These are phyloP conservation scores for Lepas anatifera DNA, from an alignment of 2,888 invertebrate species.

Conservation along the genomic window DNA sequence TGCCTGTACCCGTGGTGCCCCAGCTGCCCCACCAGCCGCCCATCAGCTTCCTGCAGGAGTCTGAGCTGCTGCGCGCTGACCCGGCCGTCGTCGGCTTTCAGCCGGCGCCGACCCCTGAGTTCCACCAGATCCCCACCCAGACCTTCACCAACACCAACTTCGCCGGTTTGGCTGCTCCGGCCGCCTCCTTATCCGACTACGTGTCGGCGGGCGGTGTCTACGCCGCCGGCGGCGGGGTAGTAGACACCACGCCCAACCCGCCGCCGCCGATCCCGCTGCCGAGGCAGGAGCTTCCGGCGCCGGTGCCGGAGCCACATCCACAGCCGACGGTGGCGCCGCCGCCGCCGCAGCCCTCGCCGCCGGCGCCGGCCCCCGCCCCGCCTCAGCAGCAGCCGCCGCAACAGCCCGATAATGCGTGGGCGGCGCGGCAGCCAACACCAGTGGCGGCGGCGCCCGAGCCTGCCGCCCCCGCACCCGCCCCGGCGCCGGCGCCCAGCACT, in stretches of 20 bases:
- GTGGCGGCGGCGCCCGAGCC: not conserved
- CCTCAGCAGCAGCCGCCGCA: not conserved
- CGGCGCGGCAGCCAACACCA: not conserved
- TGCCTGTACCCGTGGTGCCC: not conserved
- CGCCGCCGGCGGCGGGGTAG: slow-evolving; percentile 23
- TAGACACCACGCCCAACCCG: slow-evolving; percentile 23
- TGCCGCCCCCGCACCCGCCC: not conserved
- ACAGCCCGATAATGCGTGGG: not conserved
- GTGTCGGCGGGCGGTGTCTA: slow-evolving; percentile 9
- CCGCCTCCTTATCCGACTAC: not conserved
- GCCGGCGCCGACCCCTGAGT: slow-evolving; percentile 13
- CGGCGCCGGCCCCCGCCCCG: not conserved
- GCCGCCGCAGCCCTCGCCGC: not conserved
- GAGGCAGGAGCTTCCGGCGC: slow-evolving; percentile 18
- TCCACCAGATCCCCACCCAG: slow-evolving; percentile 46
- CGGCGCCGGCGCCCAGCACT: not conserved
- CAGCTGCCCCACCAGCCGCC: slow-evolving; percentile 14
- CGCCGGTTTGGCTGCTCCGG: slow-evolving; percentile 31
- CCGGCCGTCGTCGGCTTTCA: slow-evolving; percentile 32
- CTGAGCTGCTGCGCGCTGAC: slow-evolving; percentile 56
- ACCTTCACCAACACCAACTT: slow-evolving; percentile 77
- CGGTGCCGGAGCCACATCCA: not conserved
- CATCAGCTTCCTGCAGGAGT: slow-evolving; percentile 60
- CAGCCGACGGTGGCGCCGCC: not conserved
- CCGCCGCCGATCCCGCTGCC: slow-evolving; percentile 23